These are phyloP conservation scores for Thaumatotibia leucotreta DNA, from an alignment of 1,140 invertebrate genomes.

Conservation along the genomic window DNA sequence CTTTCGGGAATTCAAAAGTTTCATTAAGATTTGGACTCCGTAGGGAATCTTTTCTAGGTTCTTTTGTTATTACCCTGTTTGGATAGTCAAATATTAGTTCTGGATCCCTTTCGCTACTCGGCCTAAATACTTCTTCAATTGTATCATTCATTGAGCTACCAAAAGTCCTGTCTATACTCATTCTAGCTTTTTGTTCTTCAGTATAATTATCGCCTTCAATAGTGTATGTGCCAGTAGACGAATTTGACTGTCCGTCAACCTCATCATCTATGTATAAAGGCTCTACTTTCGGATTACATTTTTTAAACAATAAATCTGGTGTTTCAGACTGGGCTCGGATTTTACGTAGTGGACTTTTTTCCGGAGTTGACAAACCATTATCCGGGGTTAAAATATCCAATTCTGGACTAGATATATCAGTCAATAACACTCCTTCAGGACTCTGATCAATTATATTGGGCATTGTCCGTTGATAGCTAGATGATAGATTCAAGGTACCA, in stretches of 20 bases:
- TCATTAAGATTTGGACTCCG: slow-evolving; percentile 35
- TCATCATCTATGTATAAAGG: slow-evolving; percentile 65
- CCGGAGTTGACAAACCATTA: slow-evolving; percentile 65
- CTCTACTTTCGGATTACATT: slow-evolving; percentile 52
- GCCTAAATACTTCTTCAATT: slow-evolving; percentile 48
- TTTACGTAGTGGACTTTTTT: slow-evolving; percentile 58
- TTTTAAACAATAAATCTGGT: slow-evolving; percentile 60
- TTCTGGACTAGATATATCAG: slow-evolving; percentile 78
- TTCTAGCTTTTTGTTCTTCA: slow-evolving; percentile 90
- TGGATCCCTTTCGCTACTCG: slow-evolving; percentile 45
- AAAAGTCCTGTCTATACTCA: slow-evolving; percentile 90
- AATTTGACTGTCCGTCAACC: slow-evolving; percentile 63
- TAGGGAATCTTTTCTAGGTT: slow-evolving; percentile 48
- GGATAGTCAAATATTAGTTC: slow-evolving; percentile 60
- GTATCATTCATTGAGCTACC: slow-evolving; percentile 45
- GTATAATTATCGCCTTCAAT: slow-evolving; percentile 90
- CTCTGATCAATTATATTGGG: slow-evolving; percentile 69
- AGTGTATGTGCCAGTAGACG: slow-evolving; percentile 91
- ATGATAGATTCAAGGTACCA: slow-evolving; percentile 34
- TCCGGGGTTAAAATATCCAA: slow-evolving; percentile 78
- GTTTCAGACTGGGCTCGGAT: slow-evolving; percentile 54
- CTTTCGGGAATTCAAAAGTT: slow-evolving; percentile 51
- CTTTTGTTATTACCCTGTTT: slow-evolving; percentile 54
- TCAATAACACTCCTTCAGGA: slow-evolving; percentile 72
- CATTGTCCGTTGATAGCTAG: slow-evolving; percentile 49